Percentiles rank a stretch among this genome's conserved stretches.
Evolutionary conservation across 2,888 invertebrate genomes (phyloP).

Genomic region (Apomyelois bistriatella): DNA sequence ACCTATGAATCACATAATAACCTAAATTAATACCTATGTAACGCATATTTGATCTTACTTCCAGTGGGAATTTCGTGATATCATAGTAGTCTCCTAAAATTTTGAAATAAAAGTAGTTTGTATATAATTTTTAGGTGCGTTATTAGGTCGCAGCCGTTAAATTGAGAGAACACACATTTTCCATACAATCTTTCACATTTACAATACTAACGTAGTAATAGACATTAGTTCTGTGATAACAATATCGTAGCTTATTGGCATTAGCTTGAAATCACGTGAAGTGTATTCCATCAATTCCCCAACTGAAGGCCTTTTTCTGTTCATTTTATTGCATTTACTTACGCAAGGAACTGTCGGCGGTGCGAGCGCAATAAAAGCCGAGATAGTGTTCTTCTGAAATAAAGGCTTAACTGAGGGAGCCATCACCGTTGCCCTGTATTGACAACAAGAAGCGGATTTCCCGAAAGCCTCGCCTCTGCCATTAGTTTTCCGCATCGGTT

Average conservation of each 20-base stretch:
- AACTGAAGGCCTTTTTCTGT: conserved; percentile 36
- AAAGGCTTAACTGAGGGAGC: conserved; percentile 75
- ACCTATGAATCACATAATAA: conserved; percentile 7
- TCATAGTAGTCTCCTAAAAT: no score
- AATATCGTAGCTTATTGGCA: background rate
- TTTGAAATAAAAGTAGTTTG: no score
- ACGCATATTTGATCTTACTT: no score
- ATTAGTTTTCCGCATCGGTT: conserved; percentile 79
- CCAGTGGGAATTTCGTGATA: no score
- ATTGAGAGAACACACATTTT: no score
- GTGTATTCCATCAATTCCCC: conserved; percentile 35
- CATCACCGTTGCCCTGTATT: conserved; percentile 76
- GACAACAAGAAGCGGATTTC: conserved; percentile 79
- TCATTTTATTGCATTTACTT: conserved; percentile 56
- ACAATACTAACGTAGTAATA: no score
- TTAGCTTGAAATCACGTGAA: conserved; percentile 20
- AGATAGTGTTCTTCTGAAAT: conserved; percentile 75
- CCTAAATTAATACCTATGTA: no score
- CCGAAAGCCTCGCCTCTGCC: conserved; percentile 77
- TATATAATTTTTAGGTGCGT: no score
- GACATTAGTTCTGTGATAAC: no score
- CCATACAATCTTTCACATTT: no score
- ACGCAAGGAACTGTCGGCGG: conserved; percentile 47
- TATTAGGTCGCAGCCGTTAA: no score
- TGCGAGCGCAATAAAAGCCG: conserved; percentile 62